These are phyloP conservation scores for Orchesella cincta DNA, from an alignment of 1,140 invertebrate species.

Conservation along the genomic window DNA sequence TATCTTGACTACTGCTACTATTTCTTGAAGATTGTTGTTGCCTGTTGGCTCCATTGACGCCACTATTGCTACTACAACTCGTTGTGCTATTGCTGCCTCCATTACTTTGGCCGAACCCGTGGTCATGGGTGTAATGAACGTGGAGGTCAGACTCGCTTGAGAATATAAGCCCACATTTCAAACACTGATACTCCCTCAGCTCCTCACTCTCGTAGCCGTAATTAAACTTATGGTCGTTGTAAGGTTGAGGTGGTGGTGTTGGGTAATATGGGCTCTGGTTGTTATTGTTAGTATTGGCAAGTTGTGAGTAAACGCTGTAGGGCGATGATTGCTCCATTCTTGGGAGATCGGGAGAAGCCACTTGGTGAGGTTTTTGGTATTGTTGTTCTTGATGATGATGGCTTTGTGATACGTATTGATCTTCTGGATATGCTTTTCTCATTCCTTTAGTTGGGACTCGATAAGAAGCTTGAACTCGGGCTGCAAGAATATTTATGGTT, in stretches of 20 bases:
- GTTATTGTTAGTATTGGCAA: background rate
- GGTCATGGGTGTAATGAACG: conserved; percentile 16
- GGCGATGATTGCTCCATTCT: background rate
- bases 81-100: background rate
- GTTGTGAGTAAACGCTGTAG: background rate
- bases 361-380: background rate
- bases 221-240: background rate
- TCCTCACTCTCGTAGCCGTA: background rate
- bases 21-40: background rate
- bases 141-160: background rate
- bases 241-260: background rate
- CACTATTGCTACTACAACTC: background rate
- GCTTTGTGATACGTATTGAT: background rate
- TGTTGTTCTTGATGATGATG: background rate
- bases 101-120: background rate
- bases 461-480: background rate
- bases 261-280: background rate
- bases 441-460: conserved; percentile 12
- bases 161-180: conserved; percentile 8
- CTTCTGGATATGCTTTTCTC: conserved; percentile 16
- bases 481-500: too few species aligned
- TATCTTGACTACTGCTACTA: background rate
- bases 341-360: background rate
- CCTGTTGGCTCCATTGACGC: background rate
- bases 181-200: background rate